A percentile compares a stretch with the other conserved stretches of the same genome.
phyloP scores from a whole-genome alignment of 2,888 invertebrate species.

The Xestia sexstrigata region DNA sequence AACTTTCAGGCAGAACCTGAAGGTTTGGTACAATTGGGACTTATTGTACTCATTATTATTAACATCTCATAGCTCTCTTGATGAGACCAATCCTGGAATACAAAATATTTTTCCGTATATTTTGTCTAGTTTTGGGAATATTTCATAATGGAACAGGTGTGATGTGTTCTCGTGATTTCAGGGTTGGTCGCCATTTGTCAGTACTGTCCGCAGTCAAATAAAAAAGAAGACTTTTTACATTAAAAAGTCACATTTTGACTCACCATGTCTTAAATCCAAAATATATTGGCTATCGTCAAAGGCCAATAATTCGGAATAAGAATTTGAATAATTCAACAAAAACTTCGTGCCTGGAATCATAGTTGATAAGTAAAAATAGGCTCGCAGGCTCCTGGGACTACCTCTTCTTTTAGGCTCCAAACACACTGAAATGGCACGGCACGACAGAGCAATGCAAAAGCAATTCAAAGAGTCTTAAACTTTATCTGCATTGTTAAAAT shows the following conservation, averaged over 20 bases:
- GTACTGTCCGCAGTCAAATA: background rate
- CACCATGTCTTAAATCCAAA: background rate
- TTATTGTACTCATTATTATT: background rate
- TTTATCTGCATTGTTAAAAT: background rate
- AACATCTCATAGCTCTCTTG: background rate
- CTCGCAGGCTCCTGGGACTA: background rate
- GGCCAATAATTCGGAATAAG: background rate
- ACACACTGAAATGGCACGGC: background rate
- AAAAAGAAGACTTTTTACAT: background rate
- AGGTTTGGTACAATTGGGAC: background rate
- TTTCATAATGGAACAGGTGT: background rate
- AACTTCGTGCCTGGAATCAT: background rate
- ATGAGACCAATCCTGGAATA: background rate
- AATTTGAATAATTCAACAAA: constrained; percentile 13
- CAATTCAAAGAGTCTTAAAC: background rate
- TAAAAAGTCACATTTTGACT: background rate
- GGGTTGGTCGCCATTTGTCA: background rate
- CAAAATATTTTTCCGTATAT: background rate
- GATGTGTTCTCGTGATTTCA: background rate
- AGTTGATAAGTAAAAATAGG: background rate
- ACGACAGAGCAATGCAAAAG: background rate
- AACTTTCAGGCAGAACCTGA: background rate
- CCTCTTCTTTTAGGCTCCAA: background rate
- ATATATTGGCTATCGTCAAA: background rate
- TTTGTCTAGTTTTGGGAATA: background rate